Evolutionary conservation across 2,888 invertebrate species (phyloP), one percentile per base, ranked within the genome.

Genomic region (Clunio marinus): DNA sequence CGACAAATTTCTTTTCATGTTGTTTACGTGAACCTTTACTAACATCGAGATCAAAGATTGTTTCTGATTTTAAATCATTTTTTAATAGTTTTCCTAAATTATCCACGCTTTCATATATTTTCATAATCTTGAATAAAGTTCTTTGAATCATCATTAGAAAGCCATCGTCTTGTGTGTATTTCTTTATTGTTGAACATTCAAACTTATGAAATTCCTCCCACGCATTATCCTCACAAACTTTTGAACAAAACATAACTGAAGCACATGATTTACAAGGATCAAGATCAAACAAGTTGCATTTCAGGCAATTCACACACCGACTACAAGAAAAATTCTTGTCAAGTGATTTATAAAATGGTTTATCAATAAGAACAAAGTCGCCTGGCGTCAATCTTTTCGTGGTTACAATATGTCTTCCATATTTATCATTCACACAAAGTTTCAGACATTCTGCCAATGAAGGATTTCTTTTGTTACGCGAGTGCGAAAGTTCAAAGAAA

Each of bases 131-230:
- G 8, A 55, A 66, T 13, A 55, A 8, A 15, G 24, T 55, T 55
- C 55, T 32, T 13, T 66, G 27, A n/a, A 66, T 22, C 66, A 66
- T 66, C 55, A 66, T 25, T 5, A 28, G 25, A 20, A 46, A 66
- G 4, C 46, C 55, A n/a, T 66, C 46, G 22, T 66, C 45, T 35
- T 51, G 24, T 2, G 17, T 17, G 2, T 10, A 28, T 8, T 55
- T 35, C 13, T 66, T 22, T 1, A 66, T 5, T 13, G 8, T 8
- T 0, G n/a, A 7, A 24, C 66, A 66, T 25, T 66, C 66, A 7
- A 46, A 51, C 15, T 25, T 28, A 22, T 66, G 66, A 17, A 55
- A 66, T 1, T 46, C n/a, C n/a, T 51, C 22, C 66, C 66, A 66
- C 0, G 27, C 32, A 0, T 17, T 1, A 32, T 51, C 5, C 32